Conservation (phyloP, 2,888 invertebrate genomes). For the Melanostoma scalare region DNA sequence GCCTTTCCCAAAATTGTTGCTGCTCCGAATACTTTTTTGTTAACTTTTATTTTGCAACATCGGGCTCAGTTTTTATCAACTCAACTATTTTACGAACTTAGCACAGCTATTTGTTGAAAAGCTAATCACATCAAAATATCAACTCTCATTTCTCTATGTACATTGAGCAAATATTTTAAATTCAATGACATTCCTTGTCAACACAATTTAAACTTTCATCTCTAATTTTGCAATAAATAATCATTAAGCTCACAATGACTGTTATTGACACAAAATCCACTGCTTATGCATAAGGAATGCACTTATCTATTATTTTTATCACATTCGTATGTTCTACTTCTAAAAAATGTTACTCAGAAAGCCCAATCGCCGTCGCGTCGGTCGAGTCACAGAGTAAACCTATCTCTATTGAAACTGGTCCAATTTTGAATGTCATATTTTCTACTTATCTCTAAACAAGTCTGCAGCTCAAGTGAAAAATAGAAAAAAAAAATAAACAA, state of each 20-base stretch:
- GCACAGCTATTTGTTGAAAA: no score
- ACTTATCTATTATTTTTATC: conserved; percentile 51
- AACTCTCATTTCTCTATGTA: no score
- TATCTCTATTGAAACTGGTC: conserved; percentile 21
- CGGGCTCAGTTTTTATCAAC: no score
- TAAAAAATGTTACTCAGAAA: not conserved
- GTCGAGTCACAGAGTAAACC: conserved; percentile 1
- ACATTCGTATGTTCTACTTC: conserved; percentile 25
- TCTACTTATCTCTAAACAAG: conserved; percentile 42
- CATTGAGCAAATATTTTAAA: not conserved
- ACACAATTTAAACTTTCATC: conserved; percentile 41
- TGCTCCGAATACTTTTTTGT: no score
- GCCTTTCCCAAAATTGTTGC: no score
- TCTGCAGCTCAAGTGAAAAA: conserved; percentile 22
- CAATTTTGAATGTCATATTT: conserved; percentile 60
- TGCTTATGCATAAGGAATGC: conserved; percentile 16
- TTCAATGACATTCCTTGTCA: conserved; percentile 35
- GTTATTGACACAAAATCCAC: conserved; percentile 30
- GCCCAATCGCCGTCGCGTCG: no score
- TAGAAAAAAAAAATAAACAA: conserved; percentile 4
- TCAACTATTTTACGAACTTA: no score
- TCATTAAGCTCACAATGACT: conserved; percentile 48
- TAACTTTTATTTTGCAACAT: no score
- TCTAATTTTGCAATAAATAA: conserved; percentile 47
- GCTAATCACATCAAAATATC: no score